Conservation (phyloP, 2,113 vertebrate species). For the Trogon surrucura region DNA sequence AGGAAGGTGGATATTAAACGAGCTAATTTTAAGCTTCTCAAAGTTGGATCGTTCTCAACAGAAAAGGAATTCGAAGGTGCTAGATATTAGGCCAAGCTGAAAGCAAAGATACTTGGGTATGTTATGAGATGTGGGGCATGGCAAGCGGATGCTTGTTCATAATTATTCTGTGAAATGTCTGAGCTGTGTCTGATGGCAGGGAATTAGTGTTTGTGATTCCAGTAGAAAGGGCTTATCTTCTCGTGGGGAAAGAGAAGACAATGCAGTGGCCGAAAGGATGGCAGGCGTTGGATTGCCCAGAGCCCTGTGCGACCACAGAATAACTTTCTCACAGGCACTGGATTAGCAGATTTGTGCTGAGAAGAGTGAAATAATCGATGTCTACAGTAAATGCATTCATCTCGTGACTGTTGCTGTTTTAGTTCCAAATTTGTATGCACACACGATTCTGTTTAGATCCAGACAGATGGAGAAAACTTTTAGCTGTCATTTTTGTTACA, state of each 20-base stretch:
- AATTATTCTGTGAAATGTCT: background rate
- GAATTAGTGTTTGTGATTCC: background rate
- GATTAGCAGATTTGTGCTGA: background rate
- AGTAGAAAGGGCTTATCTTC: background rate
- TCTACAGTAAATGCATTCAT: background rate
- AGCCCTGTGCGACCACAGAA: background rate
- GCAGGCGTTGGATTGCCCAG: background rate
- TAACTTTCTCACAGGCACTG: background rate
- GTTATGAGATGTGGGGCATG: background rate
- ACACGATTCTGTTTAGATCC: background rate
- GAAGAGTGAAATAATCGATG: background rate
- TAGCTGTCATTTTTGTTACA: constrained; percentile 46
- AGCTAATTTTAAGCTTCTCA: background rate
- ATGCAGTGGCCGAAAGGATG: background rate
- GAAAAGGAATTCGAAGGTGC: background rate
- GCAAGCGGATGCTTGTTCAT: background rate
- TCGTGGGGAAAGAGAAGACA: background rate
- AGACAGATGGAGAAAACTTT: constrained; percentile 61
- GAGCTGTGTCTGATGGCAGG: background rate
- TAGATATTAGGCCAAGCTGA: background rate
- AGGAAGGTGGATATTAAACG: background rate
- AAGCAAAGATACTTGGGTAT: background rate
- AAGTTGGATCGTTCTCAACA: background rate
- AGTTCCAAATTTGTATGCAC: constrained; percentile 9
- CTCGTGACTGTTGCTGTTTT: background rate